These are phyloP conservation scores for Zootoca vivipara DNA, from an alignment of 2,113 vertebrate species.

Conservation along the genomic window DNA sequence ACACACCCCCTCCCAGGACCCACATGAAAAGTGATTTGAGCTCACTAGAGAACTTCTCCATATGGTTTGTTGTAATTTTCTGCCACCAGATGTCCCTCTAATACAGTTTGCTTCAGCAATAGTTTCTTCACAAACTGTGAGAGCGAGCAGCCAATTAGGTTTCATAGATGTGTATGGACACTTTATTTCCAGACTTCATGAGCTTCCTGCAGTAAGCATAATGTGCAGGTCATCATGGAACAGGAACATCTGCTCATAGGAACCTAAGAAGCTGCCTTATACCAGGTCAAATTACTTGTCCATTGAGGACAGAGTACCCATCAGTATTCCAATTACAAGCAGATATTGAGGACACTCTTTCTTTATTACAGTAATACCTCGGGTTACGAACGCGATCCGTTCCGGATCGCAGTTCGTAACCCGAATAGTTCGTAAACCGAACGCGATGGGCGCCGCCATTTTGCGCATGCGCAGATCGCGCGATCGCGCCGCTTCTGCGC, in stretches of 20 bases:
- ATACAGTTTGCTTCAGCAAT: neutral
- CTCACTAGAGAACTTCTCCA: neutral
- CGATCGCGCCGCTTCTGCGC: too few species aligned
- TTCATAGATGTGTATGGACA: neutral
- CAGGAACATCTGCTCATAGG: neutral
- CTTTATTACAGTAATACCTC: too few species aligned
- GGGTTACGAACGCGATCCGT: too few species aligned
- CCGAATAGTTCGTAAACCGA: too few species aligned
- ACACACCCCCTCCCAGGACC: too few species aligned
- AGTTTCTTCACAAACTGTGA: too few species aligned
- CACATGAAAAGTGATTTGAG: neutral
- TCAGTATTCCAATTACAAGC: too few species aligned
- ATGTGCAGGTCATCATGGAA: neutral
- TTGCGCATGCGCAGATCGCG: too few species aligned
- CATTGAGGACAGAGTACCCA: neutral
- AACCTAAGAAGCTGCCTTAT: neutral
- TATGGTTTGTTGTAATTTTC: neutral
- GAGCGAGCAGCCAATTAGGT: neutral
- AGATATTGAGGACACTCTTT: neutral
- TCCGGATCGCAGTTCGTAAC: too few species aligned
- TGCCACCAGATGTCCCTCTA: neutral
- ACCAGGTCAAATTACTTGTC: neutral
- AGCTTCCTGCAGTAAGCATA: neutral
- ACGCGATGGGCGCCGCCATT: too few species aligned
- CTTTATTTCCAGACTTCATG: neutral